A percentile compares a stretch with the other conserved stretches of the same genome.
Conservation (phyloP, 2,113 vertebrate genomes). For the Ammodramus savannarum region DNA sequence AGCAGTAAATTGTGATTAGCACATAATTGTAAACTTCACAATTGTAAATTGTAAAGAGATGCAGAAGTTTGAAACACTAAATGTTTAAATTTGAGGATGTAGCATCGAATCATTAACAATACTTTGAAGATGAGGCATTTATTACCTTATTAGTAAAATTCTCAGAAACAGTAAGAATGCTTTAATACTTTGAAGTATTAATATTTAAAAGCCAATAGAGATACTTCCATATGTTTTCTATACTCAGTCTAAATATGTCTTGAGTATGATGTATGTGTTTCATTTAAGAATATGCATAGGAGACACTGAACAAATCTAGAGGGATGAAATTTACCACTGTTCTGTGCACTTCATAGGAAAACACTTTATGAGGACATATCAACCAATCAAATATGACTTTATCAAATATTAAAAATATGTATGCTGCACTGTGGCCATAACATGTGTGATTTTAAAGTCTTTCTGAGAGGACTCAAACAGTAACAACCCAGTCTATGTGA, state of each 20-base stretch:
- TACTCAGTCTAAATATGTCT: not conserved
- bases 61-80: not conserved
- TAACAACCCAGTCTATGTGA: not conserved
- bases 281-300: not conserved
- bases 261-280: not conserved
- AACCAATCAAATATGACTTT: not conserved
- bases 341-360: not conserved
- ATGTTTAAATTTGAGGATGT: not conserved
- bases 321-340: not conserved
- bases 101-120: not conserved
- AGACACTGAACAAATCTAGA: not conserved
- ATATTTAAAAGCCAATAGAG: not conserved
- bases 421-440: not conserved
- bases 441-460: not conserved
- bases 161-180: not conserved
- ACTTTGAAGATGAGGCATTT: not conserved
- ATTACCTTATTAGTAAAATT: not conserved
- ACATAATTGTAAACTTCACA: not conserved
- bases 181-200: not conserved
- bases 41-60: not conserved
- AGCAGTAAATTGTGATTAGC: conserved; percentile 42
- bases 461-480: not conserved
- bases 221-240: not conserved
- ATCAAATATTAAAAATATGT: not conserved
- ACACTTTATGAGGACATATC: not conserved